Base-by-base conservation (phyloP, 1,140 invertebrate genomes). In the Calephelis virginiensis region DNA sequence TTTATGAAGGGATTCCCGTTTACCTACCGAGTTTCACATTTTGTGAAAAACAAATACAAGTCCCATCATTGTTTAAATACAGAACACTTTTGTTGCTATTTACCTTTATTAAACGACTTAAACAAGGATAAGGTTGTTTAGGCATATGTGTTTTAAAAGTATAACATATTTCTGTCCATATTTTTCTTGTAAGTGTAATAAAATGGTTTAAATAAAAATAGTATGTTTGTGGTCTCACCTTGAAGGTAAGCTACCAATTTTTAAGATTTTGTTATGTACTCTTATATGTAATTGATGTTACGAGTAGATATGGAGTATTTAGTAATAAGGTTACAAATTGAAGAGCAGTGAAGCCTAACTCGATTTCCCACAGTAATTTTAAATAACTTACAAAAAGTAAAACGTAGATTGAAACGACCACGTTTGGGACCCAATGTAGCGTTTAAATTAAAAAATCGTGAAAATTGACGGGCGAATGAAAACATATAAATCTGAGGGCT, bases 401-500 rank as follows among this genome's bases (percentile, higher is more conserved):
- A 78, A 77, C 70, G 77, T 74, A 76, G 81, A 80, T 75, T 81
- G 73, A 84, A 83, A 76, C 75, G 77, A 68, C 70, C 68, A 76
- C 77, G 76, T 81, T 85, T 69, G 73, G 75, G 72, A 43, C 66
- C 69, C 80, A 85, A 78, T 78, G 76, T 80, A 76, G 71, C 82
- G 81, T 81, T 82, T 75, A 86, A 89, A 89, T 89, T 85, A 85
- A 86, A 43, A 86, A 89, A 81, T 82, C 74, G 82, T 70, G 80
- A 83, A 84, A 89, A 89, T 85, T 84, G 82, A 86, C 86, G 78
- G 78, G 69, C 69, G 76, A 82, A 66, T 80, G 84, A 83, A 89
- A 86, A 86, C 84, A 89, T 89, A 89, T 89, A 89, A 86, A 86
- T 86, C 82, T 77, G 78, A 76, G 74, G 78, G 80, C 83, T 86